These are phyloP conservation scores for Drosophila parabipectinata DNA, from an alignment of 1,140 invertebrate genomes.

Conservation along the genomic window DNA sequence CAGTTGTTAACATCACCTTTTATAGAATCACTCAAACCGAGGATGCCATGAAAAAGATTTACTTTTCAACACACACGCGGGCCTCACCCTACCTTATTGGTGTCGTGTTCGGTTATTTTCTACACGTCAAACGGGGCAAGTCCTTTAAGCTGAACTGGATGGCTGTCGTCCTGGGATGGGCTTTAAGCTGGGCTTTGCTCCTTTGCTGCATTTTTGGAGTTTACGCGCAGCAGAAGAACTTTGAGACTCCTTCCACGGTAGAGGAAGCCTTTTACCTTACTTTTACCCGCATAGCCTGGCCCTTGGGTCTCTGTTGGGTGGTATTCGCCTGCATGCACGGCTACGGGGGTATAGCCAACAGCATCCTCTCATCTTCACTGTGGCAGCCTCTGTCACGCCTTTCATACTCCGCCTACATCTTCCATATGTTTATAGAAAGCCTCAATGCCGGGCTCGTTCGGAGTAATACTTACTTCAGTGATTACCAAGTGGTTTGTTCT, in stretches of 20 bases:
- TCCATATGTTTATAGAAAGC: slow-evolving; percentile 79
- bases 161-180: slow-evolving; percentile 33
- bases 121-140: slow-evolving; percentile 33
- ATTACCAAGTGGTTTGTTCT: slow-evolving; percentile 69
- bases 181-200: slow-evolving; percentile 53
- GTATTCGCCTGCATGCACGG: slow-evolving; percentile 88
- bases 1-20: not conserved
- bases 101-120: slow-evolving; percentile 55
- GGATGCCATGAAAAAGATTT: slow-evolving; percentile 20
- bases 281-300: slow-evolving; percentile 87
- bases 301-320: slow-evolving; percentile 87
- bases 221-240: slow-evolving; percentile 46
- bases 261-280: slow-evolving; percentile 87
- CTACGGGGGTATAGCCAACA: slow-evolving; percentile 86
- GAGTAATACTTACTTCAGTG: slow-evolving; percentile 60
- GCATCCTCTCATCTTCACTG: slow-evolving; percentile 84
- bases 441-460: slow-evolving; percentile 35
- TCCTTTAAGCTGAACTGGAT: slow-evolving; percentile 17
- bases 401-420: slow-evolving; percentile 85
- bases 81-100: slow-evolving; percentile 56
- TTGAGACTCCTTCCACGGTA: slow-evolving; percentile 27
- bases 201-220: slow-evolving; percentile 56
- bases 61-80: slow-evolving; percentile 50
- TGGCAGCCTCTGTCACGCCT: slow-evolving; percentile 85
- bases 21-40: not conserved